Conservation (phyloP, 2,113 vertebrate species). For the Tylochromis polylepis region DNA sequence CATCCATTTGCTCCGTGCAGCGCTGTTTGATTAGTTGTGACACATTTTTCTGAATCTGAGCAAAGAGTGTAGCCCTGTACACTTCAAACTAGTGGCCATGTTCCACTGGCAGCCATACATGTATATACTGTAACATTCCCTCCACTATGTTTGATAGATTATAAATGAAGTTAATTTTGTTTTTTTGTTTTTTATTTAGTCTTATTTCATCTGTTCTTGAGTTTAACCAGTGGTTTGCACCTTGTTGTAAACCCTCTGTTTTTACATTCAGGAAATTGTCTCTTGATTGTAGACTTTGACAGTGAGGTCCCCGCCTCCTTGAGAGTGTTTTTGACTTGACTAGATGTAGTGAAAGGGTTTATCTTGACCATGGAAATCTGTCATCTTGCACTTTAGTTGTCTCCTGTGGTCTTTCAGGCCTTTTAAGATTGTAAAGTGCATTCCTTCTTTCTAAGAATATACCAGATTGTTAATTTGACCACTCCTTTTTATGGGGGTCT, state of each 20-base stretch:
- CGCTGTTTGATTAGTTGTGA: background rate
- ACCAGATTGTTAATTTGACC: background rate
- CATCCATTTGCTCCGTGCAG: background rate
- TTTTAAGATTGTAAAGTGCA: background rate
- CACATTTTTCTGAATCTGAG: background rate
- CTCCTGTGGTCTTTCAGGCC: background rate
- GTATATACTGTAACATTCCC: background rate
- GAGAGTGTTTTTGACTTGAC: background rate
- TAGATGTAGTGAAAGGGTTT: background rate
- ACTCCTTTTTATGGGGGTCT: background rate
- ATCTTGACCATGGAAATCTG: background rate
- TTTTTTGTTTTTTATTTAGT: background rate
- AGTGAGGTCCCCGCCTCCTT: background rate
- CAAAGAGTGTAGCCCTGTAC: background rate
- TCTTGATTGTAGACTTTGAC: background rate
- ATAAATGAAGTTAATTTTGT: background rate
- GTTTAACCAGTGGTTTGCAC: background rate
- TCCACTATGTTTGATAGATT: background rate
- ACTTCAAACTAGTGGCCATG: background rate
- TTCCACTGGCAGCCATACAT: background rate
- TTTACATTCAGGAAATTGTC: background rate
- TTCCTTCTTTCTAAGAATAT: background rate
- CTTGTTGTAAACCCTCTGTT: background rate
- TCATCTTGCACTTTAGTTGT: background rate
- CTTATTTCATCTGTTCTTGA: background rate